Percentiles rank a stretch among this genome's conserved stretches.
phyloP scores from a whole-genome alignment of 2,888 invertebrate species.

The Heliconius charithonia region DNA sequence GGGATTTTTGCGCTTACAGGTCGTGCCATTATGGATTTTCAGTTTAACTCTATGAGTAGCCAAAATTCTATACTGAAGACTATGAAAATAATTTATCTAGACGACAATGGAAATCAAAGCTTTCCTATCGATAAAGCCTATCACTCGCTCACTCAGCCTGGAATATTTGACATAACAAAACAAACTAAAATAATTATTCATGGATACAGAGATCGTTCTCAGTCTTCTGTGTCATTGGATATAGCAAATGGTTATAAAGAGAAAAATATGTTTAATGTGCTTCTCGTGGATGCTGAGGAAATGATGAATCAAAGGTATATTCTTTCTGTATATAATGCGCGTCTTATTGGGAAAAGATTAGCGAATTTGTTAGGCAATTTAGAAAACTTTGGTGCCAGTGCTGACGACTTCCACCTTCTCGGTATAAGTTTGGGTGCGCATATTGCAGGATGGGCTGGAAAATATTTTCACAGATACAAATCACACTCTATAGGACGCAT shows the following conservation, averaged over 20 bases:
- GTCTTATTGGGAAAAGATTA: conserved; percentile 79
- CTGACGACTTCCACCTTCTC: conserved; percentile 80
- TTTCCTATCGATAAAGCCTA: conserved; percentile 73
- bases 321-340: conserved; percentile 73
- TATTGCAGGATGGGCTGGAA: conserved; percentile 80
- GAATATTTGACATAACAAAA: conserved; percentile 72
- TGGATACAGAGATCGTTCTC: conserved; percentile 76
- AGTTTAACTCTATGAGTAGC: conserved; percentile 62
- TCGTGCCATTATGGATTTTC: conserved; percentile 75
- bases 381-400: conserved; percentile 71
- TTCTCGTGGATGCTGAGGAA: conserved; percentile 76
- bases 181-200: conserved; percentile 79
- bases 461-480: conserved; percentile 74
- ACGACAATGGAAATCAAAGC: conserved; percentile 58
- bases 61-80: conserved; percentile 69
- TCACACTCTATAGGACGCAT: conserved; percentile 71
- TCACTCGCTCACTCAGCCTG: conserved; percentile 63
- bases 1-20: conserved; percentile 61
- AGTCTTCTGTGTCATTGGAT: conserved; percentile 71
- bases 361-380: conserved; percentile 80
- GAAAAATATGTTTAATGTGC: conserved; percentile 76
- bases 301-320: conserved; percentile 75
- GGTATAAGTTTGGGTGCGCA: conserved; percentile 85
- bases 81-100: conserved; percentile 70
- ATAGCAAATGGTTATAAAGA: conserved; percentile 74